Evolutionary conservation across 2,113 vertebrate species (phyloP).

Genomic region (Mixornis gularis): DNA sequence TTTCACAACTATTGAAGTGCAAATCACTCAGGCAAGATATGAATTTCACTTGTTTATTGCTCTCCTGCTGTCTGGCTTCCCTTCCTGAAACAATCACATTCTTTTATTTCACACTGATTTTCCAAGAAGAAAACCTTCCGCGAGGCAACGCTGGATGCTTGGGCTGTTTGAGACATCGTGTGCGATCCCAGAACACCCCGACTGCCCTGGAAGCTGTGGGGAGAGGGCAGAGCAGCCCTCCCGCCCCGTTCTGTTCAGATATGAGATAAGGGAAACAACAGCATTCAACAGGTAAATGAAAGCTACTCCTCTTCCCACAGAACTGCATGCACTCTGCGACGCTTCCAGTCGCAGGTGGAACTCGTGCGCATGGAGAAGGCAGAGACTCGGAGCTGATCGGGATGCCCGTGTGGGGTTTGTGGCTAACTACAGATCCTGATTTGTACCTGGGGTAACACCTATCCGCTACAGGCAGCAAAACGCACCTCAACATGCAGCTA

Average conservation of each 20-base stretch:
- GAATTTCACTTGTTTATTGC: constrained; percentile 76
- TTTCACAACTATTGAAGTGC: constrained; percentile 74
- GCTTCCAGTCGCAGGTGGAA: not conserved
- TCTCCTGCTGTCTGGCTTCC: constrained; percentile 69
- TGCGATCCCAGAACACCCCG: not conserved
- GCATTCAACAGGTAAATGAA: not conserved
- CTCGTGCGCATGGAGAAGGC: not conserved
- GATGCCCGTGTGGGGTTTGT: not conserved
- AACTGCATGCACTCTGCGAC: not conserved
- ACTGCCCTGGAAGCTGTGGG: not conserved
- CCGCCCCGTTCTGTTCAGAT: accelerated
- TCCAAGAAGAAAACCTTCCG: constrained; percentile 59
- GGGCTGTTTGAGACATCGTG: not conserved
- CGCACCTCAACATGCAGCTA: constrained; percentile 46
- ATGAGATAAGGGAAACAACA: not conserved
- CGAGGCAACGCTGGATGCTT: constrained; percentile 13
- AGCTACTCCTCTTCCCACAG: not conserved
- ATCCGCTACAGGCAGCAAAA: constrained; percentile 8
- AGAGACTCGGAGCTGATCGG: not conserved
- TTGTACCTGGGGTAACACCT: constrained; percentile 14
- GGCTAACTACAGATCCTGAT: constrained; percentile 7
- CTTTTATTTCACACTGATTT: constrained; percentile 53
- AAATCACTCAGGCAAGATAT: constrained; percentile 71
- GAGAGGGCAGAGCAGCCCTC: not conserved
- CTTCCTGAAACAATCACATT: constrained; percentile 53